These are phyloP conservation scores for Phasianus colchicus DNA, from an alignment of 2,113 vertebrate species.

Conservation along the genomic window DNA sequence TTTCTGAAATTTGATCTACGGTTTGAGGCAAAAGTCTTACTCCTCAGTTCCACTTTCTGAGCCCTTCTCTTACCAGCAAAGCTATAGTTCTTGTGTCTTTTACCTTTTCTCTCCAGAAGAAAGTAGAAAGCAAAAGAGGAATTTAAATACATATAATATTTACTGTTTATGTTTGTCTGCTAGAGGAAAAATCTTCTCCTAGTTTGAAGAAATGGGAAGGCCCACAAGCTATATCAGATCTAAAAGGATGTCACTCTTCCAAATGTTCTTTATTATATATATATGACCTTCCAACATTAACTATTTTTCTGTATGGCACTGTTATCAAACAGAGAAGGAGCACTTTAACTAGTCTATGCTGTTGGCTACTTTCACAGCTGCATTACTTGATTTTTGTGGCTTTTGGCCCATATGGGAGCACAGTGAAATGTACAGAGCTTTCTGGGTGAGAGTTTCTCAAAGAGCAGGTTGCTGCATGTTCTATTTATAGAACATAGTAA, in stretches of 20 bases:
- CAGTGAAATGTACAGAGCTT: not conserved
- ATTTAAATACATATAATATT: not conserved
- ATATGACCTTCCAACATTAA: not conserved
- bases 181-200: not conserved
- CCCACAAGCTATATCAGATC: not conserved
- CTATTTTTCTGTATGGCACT: not conserved
- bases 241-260: not conserved
- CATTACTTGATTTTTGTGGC: not conserved
- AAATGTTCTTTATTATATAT: accelerated
- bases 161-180: not conserved
- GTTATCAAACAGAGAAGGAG: not conserved
- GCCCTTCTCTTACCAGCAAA: not conserved
- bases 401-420: not conserved
- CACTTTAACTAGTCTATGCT: not conserved
- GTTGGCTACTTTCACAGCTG: not conserved
- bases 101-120: not conserved
- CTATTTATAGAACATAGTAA: not conserved
- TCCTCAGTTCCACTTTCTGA: not conserved
- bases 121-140: not conserved
- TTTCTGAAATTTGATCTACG: not conserved
- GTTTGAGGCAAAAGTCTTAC: not conserved
- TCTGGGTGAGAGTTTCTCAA: not conserved
- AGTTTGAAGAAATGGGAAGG: not conserved
- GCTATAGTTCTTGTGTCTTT: not conserved
- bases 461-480: not conserved